A percentile compares a stretch with the other conserved stretches of the same genome.
Conservation (phyloP, 2,888 invertebrate genomes). For the Dryobota labecula region DNA sequence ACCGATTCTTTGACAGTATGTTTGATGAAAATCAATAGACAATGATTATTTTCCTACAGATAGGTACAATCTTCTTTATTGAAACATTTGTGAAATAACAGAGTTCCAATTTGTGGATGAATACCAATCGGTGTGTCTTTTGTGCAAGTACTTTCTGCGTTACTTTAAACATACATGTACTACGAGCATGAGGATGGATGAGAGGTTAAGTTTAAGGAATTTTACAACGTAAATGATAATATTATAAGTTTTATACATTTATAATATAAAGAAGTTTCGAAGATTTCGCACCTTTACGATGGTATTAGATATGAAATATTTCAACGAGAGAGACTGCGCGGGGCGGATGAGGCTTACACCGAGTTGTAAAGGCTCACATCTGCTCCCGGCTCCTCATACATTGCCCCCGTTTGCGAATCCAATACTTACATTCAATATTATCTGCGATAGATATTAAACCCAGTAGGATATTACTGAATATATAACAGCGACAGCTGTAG, state of each 20-base stretch:
- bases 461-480: constrained; percentile 76
- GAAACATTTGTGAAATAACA: background rate
- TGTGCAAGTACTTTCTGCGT: background rate
- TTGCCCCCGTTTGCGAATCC: constrained; percentile 72
- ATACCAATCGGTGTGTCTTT: background rate
- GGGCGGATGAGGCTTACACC: constrained; percentile 54
- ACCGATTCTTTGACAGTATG: background rate
- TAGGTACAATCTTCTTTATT: background rate
- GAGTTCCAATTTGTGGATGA: background rate
- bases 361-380: constrained; percentile 71
- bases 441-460: constrained; percentile 81
- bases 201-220: background rate
- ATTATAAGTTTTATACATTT: background rate
- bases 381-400: constrained; percentile 70
- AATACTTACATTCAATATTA: constrained; percentile 79
- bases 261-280: constrained; percentile 26
- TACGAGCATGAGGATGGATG: no score
- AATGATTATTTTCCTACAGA: background rate
- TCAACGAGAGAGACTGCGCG: constrained; percentile 57
- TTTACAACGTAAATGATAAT: background rate
- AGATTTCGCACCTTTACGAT: constrained; percentile 59
- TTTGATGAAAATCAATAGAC: background rate
- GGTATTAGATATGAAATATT: constrained; percentile 66
- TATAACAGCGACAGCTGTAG: constrained; percentile 80
- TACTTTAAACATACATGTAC: background rate